A percentile compares a stretch with the other conserved stretches of the same genome.
These are phyloP conservation scores for Patagioenas fasciata DNA, from an alignment of 2,113 vertebrate genomes.

Conservation along the genomic window DNA sequence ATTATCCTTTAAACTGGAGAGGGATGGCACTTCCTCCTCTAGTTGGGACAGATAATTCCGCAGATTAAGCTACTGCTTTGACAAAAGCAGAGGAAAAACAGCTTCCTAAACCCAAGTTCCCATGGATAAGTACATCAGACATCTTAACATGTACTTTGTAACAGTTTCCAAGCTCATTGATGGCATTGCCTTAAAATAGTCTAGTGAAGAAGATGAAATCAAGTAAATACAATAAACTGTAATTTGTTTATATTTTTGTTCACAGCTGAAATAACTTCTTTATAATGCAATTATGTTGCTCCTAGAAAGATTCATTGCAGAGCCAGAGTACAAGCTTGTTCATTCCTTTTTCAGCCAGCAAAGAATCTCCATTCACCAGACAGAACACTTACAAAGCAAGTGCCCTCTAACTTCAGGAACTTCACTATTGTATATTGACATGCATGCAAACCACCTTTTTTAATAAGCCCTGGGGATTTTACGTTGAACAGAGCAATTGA, in stretches of 20 bases:
- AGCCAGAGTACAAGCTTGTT: background rate
- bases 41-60: background rate
- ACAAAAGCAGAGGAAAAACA: background rate
- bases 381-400: background rate
- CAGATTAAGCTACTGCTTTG: background rate
- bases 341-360: constrained; percentile 1
- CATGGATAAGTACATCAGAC: background rate
- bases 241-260: background rate
- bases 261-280: constrained; percentile 22
- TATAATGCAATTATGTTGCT: constrained; percentile 43
- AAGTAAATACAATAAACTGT: constrained; percentile 36
- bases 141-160: background rate
- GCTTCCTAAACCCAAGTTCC: background rate
- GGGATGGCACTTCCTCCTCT: background rate
- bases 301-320: constrained; percentile 29
- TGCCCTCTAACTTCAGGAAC: background rate
- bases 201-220: background rate
- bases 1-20: background rate
- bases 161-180: background rate
- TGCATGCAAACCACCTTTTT: background rate
- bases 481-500: background rate
- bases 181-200: background rate
- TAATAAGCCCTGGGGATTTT: background rate
- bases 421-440: background rate
- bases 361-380: background rate